Conservation (phyloP, 2,113 vertebrate genomes). For the Struthidea cinerea region DNA sequence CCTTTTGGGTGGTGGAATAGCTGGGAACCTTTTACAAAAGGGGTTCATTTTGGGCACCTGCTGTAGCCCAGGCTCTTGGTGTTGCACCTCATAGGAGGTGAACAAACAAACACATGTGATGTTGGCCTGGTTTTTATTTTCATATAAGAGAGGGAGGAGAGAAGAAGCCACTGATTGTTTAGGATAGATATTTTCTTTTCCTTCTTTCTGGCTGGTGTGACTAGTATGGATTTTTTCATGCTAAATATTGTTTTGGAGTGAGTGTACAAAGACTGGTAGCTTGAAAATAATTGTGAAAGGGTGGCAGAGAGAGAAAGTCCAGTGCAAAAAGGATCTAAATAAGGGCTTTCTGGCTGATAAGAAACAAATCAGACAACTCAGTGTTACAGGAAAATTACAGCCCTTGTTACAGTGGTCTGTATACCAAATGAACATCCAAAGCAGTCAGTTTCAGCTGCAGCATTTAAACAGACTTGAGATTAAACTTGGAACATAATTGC, state of each 20-base stretch:
- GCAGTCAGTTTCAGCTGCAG: not conserved
- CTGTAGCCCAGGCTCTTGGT: not conserved
- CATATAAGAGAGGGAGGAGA: not conserved
- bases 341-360: not conserved
- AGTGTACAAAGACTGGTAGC: not conserved
- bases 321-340: not conserved
- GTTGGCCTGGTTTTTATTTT: not conserved
- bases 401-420: not conserved
- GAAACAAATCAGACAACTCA: not conserved
- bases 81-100: not conserved
- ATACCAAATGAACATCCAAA: not conserved
- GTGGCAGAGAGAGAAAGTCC: not conserved
- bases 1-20: not conserved
- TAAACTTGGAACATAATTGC: not conserved
- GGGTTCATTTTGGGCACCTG: not conserved
- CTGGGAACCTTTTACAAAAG: not conserved
- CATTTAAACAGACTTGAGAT: not conserved
- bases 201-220: not conserved
- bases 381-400: not conserved
- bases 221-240: not conserved
- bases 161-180: not conserved
- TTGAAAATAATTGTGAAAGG: not conserved
- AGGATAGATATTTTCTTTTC: not conserved
- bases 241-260: not conserved
- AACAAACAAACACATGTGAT: rapidly evolving